These are phyloP conservation scores for Hyphantria cunea DNA, from an alignment of 1,140 invertebrate species.

Conservation along the genomic window DNA sequence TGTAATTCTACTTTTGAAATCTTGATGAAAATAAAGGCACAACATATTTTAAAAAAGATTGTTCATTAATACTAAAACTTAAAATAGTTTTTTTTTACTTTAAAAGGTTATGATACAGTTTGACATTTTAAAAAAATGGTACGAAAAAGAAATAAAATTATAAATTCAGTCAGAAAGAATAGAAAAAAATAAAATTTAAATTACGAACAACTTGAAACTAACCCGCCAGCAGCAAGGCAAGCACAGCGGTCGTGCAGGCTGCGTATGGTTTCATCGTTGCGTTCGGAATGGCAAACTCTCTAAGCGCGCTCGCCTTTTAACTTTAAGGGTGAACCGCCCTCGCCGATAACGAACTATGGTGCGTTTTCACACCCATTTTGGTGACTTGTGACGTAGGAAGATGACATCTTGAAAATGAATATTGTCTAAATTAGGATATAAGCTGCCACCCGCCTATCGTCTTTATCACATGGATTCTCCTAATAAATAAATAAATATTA, in stretches of 20 bases:
- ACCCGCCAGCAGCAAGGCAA: constrained; percentile 56
- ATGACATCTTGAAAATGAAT: neutral
- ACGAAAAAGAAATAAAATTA: neutral
- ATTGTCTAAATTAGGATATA: too few relatives aligned
- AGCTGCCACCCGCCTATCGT: neutral
- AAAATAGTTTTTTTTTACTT: too few relatives aligned
- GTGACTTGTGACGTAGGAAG: constrained; percentile 17
- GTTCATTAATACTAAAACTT: too few relatives aligned
- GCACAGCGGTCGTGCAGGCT: constrained; percentile 42
- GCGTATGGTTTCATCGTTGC: constrained; percentile 53
- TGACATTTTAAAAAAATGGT: too few relatives aligned
- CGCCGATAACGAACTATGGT: constrained; percentile 30
- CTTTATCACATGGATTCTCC: too few relatives aligned
- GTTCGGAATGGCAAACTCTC: constrained; percentile 46
- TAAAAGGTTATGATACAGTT: too few relatives aligned
- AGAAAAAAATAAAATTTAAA: constrained; percentile 6
- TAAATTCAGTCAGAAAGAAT: neutral
- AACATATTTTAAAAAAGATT: too few relatives aligned
- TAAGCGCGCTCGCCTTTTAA: constrained; percentile 52
- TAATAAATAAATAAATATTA: too few relatives aligned
- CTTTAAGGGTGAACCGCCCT: constrained; percentile 47
- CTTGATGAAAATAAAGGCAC: too few relatives aligned
- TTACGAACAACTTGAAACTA: constrained; percentile 40
- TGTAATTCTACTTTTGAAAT: too few relatives aligned
- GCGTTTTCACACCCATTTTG: neutral